A percentile compares a stretch with the other conserved stretches of the same genome.
Conservation (phyloP, 2,888 invertebrate genomes). For the Lordiphosa fenestrarum region DNA sequence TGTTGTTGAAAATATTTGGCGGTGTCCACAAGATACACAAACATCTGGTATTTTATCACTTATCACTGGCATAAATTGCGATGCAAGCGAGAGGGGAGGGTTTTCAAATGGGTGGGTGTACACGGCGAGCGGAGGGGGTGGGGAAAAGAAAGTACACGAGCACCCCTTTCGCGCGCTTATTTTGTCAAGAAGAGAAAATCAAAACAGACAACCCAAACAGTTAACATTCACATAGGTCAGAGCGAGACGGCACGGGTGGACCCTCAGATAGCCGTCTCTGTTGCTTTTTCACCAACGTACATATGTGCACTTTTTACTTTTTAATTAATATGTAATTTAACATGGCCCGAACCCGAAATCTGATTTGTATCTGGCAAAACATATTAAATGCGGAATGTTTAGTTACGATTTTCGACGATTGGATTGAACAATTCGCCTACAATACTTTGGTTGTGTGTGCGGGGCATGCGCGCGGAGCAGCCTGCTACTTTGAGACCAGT, state of each 20-base stretch:
- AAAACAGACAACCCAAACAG: slow-evolving; percentile 56
- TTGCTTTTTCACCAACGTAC: slow-evolving; percentile 31
- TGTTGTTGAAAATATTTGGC: slow-evolving; percentile 34
- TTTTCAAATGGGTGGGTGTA: slow-evolving; percentile 18
- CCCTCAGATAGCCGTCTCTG: slow-evolving; percentile 23
- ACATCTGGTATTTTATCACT: slow-evolving; percentile 58
- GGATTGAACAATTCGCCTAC: slow-evolving; percentile 9
- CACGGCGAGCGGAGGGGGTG: slow-evolving; percentile 7
- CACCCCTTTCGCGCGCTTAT: slow-evolving; percentile 74
- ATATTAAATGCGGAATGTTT: not conserved
- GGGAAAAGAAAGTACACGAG: slow-evolving; percentile 70
- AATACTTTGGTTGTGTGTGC: slow-evolving; percentile 1
- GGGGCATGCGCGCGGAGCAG: slow-evolving; percentile 34
- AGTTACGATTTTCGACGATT: not conserved
- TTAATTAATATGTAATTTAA: slow-evolving; percentile 53
- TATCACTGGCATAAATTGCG: slow-evolving; percentile 54
- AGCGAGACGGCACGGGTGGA: slow-evolving; percentile 10
- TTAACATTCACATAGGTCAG: slow-evolving; percentile 4
- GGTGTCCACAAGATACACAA: slow-evolving; percentile 32
- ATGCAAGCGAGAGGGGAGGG: slow-evolving; percentile 38
- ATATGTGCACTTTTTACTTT: slow-evolving; percentile 33
- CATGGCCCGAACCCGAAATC: slow-evolving; percentile 9
- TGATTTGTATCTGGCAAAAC: slow-evolving; percentile 9
- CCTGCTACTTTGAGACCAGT: slow-evolving; percentile 44
- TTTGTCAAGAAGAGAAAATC: slow-evolving; percentile 67